These are phyloP conservation scores for Acanthosoma haemorrhoidale DNA, from an alignment of 2,888 invertebrate species.

Conservation along the genomic window DNA sequence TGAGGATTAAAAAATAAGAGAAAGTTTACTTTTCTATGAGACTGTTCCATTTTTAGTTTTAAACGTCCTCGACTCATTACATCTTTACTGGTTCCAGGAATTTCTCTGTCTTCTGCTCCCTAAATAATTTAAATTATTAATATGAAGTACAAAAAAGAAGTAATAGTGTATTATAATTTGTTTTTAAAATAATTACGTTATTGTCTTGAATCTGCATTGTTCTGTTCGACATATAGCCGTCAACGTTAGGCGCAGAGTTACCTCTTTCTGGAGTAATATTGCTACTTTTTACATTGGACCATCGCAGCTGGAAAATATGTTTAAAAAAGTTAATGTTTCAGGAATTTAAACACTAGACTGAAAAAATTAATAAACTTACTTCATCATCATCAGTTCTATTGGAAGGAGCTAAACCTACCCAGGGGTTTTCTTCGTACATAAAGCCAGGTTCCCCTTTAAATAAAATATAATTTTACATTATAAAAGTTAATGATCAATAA, in stretches of 20 bases:
- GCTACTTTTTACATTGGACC: slow-evolving; percentile 38
- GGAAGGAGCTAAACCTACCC: slow-evolving; percentile 35
- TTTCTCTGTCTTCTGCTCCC: slow-evolving; percentile 31
- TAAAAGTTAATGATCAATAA: background rate
- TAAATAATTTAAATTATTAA: slow-evolving; percentile 23
- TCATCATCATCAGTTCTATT: slow-evolving; percentile 40
- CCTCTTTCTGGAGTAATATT: slow-evolving; percentile 38
- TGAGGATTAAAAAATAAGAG: no score
- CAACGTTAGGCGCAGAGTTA: slow-evolving; percentile 30
- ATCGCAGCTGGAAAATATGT: slow-evolving; percentile 30
- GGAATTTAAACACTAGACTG: background rate
- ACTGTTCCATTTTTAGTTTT: slow-evolving; percentile 58
- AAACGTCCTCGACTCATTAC: slow-evolving; percentile 42
- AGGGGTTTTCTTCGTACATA: slow-evolving; percentile 37
- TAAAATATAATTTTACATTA: background rate
- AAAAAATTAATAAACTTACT: slow-evolving; percentile 30
- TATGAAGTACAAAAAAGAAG: background rate
- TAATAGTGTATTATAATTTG: background rate
- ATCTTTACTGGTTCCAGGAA: slow-evolving; percentile 30
- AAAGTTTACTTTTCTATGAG: slow-evolving; percentile 51
- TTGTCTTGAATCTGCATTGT: slow-evolving; percentile 35
- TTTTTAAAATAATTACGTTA: slow-evolving; percentile 22
- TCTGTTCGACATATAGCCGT: slow-evolving; percentile 20
- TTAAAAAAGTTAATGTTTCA: background rate
- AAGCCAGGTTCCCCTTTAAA: slow-evolving; percentile 37